A percentile compares a stretch with the other conserved stretches of the same genome.
phyloP scores from a whole-genome alignment of 2,797 vertebrate genomes.

The Diplodus puntazzo region DNA sequence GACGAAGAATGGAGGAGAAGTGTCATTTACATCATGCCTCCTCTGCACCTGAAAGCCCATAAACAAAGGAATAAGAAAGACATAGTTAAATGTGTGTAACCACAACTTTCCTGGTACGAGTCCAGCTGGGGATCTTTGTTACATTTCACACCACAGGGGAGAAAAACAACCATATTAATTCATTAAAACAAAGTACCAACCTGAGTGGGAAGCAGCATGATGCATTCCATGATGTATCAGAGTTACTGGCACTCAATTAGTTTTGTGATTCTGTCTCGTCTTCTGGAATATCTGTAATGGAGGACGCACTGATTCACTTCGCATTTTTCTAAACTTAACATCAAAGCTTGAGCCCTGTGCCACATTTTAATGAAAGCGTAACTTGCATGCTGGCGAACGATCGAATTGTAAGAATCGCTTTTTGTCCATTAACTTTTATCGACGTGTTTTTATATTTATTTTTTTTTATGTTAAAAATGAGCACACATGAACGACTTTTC shows the following conservation, averaged over 20 bases:
- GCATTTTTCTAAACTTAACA: background rate
- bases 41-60: conserved; percentile 2
- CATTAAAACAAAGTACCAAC: background rate
- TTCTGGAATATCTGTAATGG: background rate
- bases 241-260: background rate
- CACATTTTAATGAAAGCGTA: background rate
- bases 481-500: background rate
- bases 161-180: conserved; percentile 15
- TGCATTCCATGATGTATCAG: background rate
- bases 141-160: conserved; percentile 1
- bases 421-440: conserved; percentile 3
- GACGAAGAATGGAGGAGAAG: background rate
- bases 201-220: conserved; percentile 9
- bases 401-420: background rate
- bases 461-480: background rate
- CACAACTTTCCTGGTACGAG: conserved; percentile 2
- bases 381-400: background rate
- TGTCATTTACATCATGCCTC: background rate
- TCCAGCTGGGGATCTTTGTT: conserved; percentile 20
- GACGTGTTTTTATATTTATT: background rate
- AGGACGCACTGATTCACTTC: background rate
- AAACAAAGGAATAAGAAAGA: background rate
- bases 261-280: background rate
- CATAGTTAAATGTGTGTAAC: conserved; percentile 4
- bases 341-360: background rate